These are phyloP conservation scores for Diabrotica balteata DNA, from an alignment of 2,888 invertebrate genomes.

Conservation along the genomic window DNA sequence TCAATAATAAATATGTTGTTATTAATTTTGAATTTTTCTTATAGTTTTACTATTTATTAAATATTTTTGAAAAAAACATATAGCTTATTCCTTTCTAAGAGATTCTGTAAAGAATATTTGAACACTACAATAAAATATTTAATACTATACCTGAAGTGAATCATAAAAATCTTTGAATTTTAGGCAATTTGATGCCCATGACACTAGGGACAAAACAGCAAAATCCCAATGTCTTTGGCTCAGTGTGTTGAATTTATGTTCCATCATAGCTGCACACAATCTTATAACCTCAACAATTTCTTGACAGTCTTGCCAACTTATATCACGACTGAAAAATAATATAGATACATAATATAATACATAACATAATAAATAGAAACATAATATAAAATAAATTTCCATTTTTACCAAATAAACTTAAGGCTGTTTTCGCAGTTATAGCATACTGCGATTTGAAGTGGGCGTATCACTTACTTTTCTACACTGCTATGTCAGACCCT, in stretches of 20 bases:
- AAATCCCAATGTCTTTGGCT: slow-evolving; percentile 75
- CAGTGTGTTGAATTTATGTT: slow-evolving; percentile 45
- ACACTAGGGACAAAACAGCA: slow-evolving; percentile 72
- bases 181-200: slow-evolving; percentile 68
- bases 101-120: too few relatives aligned
- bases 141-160: slow-evolving; percentile 63
- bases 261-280: slow-evolving; percentile 55
- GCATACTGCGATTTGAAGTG: too few relatives aligned
- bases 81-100: too few relatives aligned
- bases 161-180: slow-evolving; percentile 57
- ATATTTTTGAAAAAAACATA: too few relatives aligned
- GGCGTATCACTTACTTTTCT: too few relatives aligned
- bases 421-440: too few relatives aligned
- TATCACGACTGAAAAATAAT: slow-evolving; percentile 48
- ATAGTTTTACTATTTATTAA: too few relatives aligned
- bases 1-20: too few relatives aligned
- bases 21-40: too few relatives aligned
- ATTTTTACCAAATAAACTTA: background rate
- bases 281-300: slow-evolving; percentile 59
- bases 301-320: slow-evolving; percentile 53
- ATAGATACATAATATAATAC: background rate
- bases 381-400: background rate
- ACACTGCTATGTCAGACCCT: too few relatives aligned
- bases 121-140: slow-evolving; percentile 10
- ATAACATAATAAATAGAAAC: slow-evolving; percentile 24